phyloP scores from a whole-genome alignment of 2,888 invertebrate species.

The Lasius fuliginosus region DNA sequence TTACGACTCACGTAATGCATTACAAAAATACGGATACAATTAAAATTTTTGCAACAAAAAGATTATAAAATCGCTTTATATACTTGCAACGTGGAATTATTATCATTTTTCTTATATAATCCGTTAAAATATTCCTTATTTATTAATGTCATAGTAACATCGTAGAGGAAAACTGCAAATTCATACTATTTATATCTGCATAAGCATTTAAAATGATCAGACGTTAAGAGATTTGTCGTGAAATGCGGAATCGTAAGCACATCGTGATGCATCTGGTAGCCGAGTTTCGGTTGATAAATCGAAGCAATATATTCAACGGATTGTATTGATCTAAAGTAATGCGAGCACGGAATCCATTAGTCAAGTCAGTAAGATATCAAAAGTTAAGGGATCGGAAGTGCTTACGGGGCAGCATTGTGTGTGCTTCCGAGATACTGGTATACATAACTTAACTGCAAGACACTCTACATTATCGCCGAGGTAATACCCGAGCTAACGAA shows the following conservation, averaged over 20 bases:
- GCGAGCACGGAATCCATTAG: constrained; percentile 46
- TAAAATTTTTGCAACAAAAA: background rate
- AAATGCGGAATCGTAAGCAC: background rate
- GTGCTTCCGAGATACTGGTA: constrained; percentile 3
- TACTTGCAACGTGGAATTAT: background rate
- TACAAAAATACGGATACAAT: background rate
- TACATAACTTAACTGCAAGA: constrained; percentile 38
- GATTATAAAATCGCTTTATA: background rate
- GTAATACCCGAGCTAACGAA: constrained; percentile 43
- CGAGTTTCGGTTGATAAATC: constrained; percentile 2
- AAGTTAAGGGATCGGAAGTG: constrained; percentile 40
- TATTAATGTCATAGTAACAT: background rate
- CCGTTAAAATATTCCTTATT: background rate
- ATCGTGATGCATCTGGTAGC: background rate
- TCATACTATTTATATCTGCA: background rate
- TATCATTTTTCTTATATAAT: background rate
- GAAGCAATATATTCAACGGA: constrained; percentile 1
- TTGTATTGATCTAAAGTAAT: constrained; percentile 30
- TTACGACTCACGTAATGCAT: background rate
- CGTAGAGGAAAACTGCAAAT: background rate
- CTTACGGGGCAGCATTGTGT: constrained; percentile 21
- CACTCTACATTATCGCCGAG: constrained; percentile 23
- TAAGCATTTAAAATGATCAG: constrained; percentile 3
- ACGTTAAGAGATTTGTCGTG: constrained; percentile 2
- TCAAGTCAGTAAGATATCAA: constrained; percentile 34